Evolutionary conservation across 2,888 invertebrate genomes (phyloP).

Genomic region (Lasioglossum lativentre): DNA sequence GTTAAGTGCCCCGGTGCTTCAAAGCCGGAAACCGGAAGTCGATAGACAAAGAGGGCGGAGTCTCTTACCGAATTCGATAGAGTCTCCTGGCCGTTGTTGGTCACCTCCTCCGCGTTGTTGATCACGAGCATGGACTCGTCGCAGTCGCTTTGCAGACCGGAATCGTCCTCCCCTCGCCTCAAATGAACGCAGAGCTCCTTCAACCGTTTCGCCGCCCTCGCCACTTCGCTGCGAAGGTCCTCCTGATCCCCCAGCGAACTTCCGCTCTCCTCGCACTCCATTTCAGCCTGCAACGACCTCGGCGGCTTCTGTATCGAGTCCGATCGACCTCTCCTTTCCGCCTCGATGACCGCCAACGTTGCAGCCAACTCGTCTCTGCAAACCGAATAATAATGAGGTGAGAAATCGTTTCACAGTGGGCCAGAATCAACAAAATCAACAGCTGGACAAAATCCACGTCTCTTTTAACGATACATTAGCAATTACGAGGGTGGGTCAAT

Average conservation of each 20-base stretch:
- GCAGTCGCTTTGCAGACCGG: conserved; percentile 83
- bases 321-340: conserved; percentile 82
- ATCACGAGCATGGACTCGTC: conserved; percentile 84
- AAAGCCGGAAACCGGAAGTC: conserved; percentile 49
- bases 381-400: neutral
- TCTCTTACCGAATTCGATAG: conserved; percentile 50
- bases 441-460: neutral
- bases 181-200: conserved; percentile 90
- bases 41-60: conserved; percentile 33
- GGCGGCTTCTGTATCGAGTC: conserved; percentile 84
- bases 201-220: conserved; percentile 87
- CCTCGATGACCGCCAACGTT: conserved; percentile 84
- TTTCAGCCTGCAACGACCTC: conserved; percentile 94
- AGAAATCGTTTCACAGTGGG: neutral
- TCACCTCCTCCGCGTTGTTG: conserved; percentile 80
- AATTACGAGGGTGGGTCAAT: too few relatives aligned
- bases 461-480: neutral
- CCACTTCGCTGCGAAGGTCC: conserved; percentile 86
- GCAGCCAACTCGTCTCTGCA: conserved; percentile 80
- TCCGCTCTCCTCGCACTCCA: conserved; percentile 92
- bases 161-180: conserved; percentile 91
- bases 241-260: conserved; percentile 85
- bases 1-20: neutral
- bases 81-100: conserved; percentile 50
- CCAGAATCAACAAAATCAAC: neutral